Conservation (phyloP, 2,797 vertebrate genomes). For the Botia kubotai region DNA sequence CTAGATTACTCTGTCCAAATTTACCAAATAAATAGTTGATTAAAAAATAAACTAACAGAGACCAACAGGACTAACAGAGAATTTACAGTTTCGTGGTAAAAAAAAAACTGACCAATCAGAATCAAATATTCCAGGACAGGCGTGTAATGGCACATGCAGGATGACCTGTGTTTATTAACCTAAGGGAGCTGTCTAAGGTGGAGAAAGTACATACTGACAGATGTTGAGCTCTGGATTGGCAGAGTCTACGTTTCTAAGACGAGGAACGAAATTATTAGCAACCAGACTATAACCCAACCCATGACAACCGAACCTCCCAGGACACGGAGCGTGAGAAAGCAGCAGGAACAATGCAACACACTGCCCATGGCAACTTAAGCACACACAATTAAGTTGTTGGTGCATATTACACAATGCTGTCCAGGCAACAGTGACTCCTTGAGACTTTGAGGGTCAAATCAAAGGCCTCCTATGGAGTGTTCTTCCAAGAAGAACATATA, state of each 20-base stretch:
- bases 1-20: not conserved
- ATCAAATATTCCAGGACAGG: not conserved
- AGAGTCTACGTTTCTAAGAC: constrained; percentile 9
- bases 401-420: constrained; percentile 43
- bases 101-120: constrained; percentile 4
- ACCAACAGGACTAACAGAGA: not conserved
- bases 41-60: not conserved
- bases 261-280: constrained; percentile 17
- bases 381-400: constrained; percentile 52
- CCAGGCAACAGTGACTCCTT: constrained; percentile 31
- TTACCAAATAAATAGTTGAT: not conserved
- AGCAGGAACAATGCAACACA: constrained; percentile 41
- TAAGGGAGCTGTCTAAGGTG: constrained; percentile 20
- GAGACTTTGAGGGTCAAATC: constrained; percentile 40
- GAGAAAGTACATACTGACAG: not conserved
- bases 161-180: constrained; percentile 15
- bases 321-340: constrained; percentile 46
- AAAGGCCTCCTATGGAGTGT: constrained; percentile 26
- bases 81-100: not conserved
- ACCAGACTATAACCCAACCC: constrained; percentile 27
- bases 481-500: constrained; percentile 17
- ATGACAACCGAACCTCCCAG: constrained; percentile 42
- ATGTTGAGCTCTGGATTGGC: constrained; percentile 21
- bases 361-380: constrained; percentile 43
- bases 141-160: not conserved